These are phyloP conservation scores for Pelecanoides urinatrix DNA, from an alignment of 2,113 vertebrate species.

Conservation along the genomic window DNA sequence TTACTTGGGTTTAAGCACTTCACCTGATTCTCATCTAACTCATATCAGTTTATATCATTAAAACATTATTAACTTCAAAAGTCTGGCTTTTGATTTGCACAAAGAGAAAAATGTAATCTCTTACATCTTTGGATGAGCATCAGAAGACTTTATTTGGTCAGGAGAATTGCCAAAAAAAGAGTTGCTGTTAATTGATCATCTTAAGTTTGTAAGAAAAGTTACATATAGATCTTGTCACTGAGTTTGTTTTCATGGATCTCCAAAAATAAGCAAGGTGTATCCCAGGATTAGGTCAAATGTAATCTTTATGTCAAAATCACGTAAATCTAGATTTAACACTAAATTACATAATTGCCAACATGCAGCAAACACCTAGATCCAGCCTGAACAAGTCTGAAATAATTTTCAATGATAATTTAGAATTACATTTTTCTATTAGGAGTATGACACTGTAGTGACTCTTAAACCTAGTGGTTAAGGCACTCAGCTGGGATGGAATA, in stretches of 20 bases:
- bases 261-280: not conserved
- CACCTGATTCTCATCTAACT: not conserved
- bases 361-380: not conserved
- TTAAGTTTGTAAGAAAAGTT: not conserved
- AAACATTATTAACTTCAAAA: not conserved
- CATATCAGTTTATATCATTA: not conserved
- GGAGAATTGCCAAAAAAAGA: not conserved
- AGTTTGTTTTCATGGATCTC: not conserved
- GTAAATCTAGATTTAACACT: not conserved
- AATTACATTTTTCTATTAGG: not conserved
- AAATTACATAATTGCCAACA: not conserved
- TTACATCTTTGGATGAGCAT: not conserved
- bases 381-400: not conserved
- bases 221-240: not conserved
- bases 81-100: not conserved
- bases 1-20: not conserved
- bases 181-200: not conserved
- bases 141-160: not conserved
- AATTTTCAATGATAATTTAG: not conserved
- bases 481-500: not conserved
- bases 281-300: not conserved
- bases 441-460: not conserved
- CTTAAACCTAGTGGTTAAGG: not conserved
- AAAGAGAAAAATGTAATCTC: not conserved
- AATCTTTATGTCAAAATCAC: not conserved